A percentile compares a stretch with the other conserved stretches of the same genome.
Evolutionary conservation across 2,113 vertebrate species (phyloP).

Genomic region (Hemiscyllium ocellatum): DNA sequence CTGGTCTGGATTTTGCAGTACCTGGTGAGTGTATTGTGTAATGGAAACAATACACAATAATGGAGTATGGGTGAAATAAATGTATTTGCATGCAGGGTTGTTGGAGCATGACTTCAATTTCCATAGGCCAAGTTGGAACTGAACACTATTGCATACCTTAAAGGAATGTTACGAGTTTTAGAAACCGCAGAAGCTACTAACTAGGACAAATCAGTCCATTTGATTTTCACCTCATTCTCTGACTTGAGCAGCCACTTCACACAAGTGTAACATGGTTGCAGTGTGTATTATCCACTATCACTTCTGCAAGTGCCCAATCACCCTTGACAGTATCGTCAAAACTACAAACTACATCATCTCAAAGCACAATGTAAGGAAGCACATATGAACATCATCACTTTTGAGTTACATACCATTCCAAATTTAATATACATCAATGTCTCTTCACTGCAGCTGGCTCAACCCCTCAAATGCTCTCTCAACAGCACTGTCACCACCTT

Average conservation of each 20-base stretch:
- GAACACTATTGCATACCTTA: background rate
- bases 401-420: background rate
- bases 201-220: background rate
- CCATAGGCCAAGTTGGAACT: background rate
- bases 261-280: background rate
- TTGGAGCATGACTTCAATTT: background rate
- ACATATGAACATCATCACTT: background rate
- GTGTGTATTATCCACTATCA: background rate
- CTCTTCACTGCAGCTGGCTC: background rate
- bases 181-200: background rate
- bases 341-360: background rate
- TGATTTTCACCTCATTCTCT: background rate
- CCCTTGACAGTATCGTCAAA: background rate
- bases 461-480: background rate
- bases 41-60: background rate
- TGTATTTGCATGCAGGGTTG: background rate
- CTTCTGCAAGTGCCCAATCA: background rate
- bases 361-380: background rate
- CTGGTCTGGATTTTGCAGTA: background rate
- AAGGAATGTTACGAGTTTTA: background rate
- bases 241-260: background rate
- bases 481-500: background rate
- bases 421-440: background rate
- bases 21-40: background rate
- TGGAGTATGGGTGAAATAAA: background rate